These are phyloP conservation scores for Onychomys torridus DNA, from an alignment of 2,797 vertebrate species.

Conservation along the genomic window DNA sequence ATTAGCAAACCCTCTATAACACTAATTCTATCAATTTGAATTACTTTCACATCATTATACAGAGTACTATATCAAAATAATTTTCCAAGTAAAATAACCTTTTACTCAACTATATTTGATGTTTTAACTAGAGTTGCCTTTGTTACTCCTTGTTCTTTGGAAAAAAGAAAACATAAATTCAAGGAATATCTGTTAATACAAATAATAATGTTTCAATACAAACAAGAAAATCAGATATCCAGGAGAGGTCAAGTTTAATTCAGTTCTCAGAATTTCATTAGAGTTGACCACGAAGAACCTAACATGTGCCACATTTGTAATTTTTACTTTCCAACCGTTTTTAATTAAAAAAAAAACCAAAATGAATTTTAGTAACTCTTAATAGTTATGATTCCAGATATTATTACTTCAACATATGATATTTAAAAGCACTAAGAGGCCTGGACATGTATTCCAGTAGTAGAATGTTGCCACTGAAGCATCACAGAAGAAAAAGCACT, in stretches of 20 bases:
- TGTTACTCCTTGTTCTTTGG: conserved; percentile 77
- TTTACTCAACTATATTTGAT: conserved; percentile 6
- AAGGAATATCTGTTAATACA: conserved; percentile 84
- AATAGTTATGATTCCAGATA: background rate
- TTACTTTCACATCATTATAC: background rate
- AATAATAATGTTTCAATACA: conserved; percentile 76
- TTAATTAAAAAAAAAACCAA: background rate
- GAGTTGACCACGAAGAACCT: conserved; percentile 38
- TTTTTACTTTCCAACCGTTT: background rate
- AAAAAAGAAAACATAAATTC: conserved; percentile 86
- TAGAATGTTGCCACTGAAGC: background rate
- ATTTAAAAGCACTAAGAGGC: background rate
- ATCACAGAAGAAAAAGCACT: background rate
- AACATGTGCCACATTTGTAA: background rate
- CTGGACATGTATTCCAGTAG: background rate
- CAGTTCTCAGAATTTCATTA: conserved; percentile 29
- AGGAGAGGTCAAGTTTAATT: conserved; percentile 80
- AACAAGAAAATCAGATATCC: conserved; percentile 76
- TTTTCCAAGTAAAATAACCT: conserved; percentile 10
- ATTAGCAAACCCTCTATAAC: background rate
- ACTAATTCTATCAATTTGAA: background rate
- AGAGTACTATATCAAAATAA: background rate
- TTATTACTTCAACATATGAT: background rate
- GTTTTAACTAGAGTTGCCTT: conserved; percentile 31
- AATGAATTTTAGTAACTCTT: conserved; percentile 28